These are phyloP conservation scores for Artibeus jamaicensis DNA, from an alignment of 2,797 vertebrate species.

Conservation along the genomic window DNA sequence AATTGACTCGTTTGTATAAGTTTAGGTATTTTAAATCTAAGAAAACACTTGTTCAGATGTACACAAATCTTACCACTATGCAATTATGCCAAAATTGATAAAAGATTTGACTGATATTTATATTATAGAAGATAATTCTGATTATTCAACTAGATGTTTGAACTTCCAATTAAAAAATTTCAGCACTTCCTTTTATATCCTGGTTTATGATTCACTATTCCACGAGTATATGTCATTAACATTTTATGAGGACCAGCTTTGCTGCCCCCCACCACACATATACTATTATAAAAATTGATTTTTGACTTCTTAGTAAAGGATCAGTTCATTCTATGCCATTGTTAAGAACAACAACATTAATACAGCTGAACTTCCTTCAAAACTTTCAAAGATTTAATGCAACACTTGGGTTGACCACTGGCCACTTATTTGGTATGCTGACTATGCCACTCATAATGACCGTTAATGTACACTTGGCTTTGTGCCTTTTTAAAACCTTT, in stretches of 20 bases:
- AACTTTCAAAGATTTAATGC: not conserved
- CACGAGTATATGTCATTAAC: not conserved
- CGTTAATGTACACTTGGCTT: not conserved
- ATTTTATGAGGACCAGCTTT: not conserved
- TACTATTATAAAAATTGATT: not conserved
- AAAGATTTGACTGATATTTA: not conserved
- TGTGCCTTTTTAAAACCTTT: not conserved
- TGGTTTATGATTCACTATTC: not conserved
- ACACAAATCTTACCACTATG: not conserved
- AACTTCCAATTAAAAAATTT: not conserved
- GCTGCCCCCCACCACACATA: not conserved
- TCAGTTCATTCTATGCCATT: not conserved
- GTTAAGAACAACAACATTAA: not conserved
- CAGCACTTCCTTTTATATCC: not conserved
- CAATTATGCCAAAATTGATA: not conserved
- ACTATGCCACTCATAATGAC: not conserved
- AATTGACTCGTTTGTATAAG: not conserved
- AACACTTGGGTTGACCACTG: not conserved
- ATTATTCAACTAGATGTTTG: not conserved
- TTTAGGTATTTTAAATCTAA: not conserved
- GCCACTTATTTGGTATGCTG: not conserved
- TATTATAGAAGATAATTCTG: not conserved
- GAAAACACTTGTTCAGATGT: not conserved
- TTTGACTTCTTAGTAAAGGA: not conserved
- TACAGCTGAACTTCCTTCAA: accelerated